Evolutionary conservation across 2,888 invertebrate species (phyloP), one percentile per base, ranked within the genome.

Genomic region (Ashinkailepas kermadecensis): DNA sequence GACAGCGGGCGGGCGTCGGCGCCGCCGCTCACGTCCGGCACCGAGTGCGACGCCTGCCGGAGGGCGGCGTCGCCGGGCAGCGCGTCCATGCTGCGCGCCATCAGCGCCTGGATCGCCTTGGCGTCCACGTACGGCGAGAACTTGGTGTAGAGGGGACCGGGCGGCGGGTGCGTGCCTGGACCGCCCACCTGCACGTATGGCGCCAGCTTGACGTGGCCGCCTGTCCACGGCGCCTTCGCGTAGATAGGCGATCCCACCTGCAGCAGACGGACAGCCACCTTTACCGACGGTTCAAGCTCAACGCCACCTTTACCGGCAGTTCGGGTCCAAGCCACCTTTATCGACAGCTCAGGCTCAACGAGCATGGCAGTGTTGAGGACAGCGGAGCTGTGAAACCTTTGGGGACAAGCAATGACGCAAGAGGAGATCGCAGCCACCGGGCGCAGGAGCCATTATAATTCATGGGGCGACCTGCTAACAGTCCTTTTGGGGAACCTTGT

Each of bases 81-180:
- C 65, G n/a, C 9, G 8, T 23, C 23, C 65, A 23, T 23, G 8
- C 74, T 15, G 54, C 74, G 21, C 18, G 74, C 74, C 74, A 74
- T 23, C 74, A 74, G 74, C 56, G 74, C 54, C 74, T 56, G 74
- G 21, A 74, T 74, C 10, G 74, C 74, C 56, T 6, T 21, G 18
- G 74, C 74, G 74, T 74, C 74, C 18, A 74, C 74, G 56, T 74
- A 74, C 56, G 74, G 74, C 56, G 74, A 74, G 74, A 74, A 74
- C 74, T 74, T 18, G 54, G 74, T 6, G 74, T 74, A 74, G 54
- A 11, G 8, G 13, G 74, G 74, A 2, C 56, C 56, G 21, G 12
- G 18, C 15, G 39, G 9, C 9, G 54, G 15, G 11, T 54, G 39
- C 18, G 7, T 15, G 18, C 18, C 54, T 2, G 54, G 10, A 12